A percentile compares a stretch with the other conserved stretches of the same genome.
Conservation (phyloP, 2,797 vertebrate genomes). For the Hippopotamyrus pictus region DNA sequence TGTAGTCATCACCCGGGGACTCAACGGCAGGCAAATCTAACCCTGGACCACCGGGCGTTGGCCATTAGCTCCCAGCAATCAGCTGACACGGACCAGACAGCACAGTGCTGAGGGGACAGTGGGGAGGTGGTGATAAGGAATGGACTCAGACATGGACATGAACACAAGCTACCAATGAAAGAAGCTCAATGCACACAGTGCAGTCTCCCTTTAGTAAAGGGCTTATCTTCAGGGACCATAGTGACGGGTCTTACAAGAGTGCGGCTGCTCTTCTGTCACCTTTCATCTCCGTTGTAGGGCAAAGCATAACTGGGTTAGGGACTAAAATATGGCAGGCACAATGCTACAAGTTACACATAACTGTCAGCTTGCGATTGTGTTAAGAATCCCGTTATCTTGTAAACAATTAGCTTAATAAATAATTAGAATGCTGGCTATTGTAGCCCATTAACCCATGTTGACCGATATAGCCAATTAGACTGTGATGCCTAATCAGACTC, state of each 20-base stretch:
- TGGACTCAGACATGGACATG: not conserved
- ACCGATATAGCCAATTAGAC: not conserved
- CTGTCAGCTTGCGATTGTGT: not conserved
- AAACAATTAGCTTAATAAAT: not conserved
- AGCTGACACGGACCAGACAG: not conserved
- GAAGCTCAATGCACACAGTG: not conserved
- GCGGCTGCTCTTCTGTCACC: not conserved
- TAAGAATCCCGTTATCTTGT: not conserved
- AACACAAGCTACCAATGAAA: not conserved
- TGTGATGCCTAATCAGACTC: not conserved
- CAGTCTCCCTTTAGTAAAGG: not conserved
- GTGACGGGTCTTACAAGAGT: not conserved
- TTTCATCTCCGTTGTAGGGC: not conserved
- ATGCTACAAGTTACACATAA: not conserved
- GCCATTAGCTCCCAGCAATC: not conserved
- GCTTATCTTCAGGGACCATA: not conserved
- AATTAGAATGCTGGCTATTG: not conserved
- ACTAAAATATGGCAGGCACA: not conserved
- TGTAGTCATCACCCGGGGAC: not conserved
- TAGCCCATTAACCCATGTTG: not conserved
- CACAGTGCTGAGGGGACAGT: not conserved
- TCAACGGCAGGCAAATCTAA: not conserved
- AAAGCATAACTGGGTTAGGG: not conserved
- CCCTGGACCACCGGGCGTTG: not conserved
- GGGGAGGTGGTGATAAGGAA: not conserved